A percentile compares a stretch with the other conserved stretches of the same genome.
Conservation (phyloP, 2,797 vertebrate species). For the Melanotaenia trifasciata region DNA sequence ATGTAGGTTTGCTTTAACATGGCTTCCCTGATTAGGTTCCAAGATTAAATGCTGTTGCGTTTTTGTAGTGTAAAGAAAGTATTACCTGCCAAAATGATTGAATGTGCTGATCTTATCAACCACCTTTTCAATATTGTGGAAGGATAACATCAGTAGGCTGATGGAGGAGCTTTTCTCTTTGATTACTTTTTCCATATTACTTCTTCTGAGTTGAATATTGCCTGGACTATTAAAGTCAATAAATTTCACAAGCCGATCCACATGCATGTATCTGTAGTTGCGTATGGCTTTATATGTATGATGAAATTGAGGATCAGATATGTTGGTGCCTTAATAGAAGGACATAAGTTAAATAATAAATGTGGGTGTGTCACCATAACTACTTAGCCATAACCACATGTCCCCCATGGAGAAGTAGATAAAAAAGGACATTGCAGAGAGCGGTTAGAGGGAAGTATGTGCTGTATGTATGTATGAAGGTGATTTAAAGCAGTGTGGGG, state of each 20-base stretch:
- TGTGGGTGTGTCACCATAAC: constrained; percentile 32
- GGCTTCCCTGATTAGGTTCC: constrained; percentile 35
- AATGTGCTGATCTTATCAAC: constrained; percentile 60
- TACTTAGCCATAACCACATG: constrained; percentile 34
- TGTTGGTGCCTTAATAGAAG: not conserved
- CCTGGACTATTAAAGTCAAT: constrained; percentile 37
- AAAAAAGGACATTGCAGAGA: not conserved
- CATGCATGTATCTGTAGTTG: constrained; percentile 24
- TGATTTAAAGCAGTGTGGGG: constrained; percentile 33
- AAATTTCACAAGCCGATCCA: constrained; percentile 25
- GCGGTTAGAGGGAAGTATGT: not conserved
- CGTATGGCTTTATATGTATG: not conserved
- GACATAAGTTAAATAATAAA: constrained; percentile 40
- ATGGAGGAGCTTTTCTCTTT: constrained; percentile 16
- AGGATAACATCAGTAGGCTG: constrained; percentile 57
- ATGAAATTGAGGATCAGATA: not conserved
- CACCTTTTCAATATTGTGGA: constrained; percentile 60
- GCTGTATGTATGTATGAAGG: constrained; percentile 42
- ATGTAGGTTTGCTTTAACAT: constrained; percentile 47
- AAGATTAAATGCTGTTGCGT: constrained; percentile 39
- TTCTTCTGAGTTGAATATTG: constrained; percentile 42
- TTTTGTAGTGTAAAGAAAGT: constrained; percentile 32
- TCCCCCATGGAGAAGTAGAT: constrained; percentile 35
- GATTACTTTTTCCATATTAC: constrained; percentile 40
- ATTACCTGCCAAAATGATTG: constrained; percentile 64